Conservation (phyloP, 1,140 invertebrate genomes). For the Odontomachus brunneus region DNA sequence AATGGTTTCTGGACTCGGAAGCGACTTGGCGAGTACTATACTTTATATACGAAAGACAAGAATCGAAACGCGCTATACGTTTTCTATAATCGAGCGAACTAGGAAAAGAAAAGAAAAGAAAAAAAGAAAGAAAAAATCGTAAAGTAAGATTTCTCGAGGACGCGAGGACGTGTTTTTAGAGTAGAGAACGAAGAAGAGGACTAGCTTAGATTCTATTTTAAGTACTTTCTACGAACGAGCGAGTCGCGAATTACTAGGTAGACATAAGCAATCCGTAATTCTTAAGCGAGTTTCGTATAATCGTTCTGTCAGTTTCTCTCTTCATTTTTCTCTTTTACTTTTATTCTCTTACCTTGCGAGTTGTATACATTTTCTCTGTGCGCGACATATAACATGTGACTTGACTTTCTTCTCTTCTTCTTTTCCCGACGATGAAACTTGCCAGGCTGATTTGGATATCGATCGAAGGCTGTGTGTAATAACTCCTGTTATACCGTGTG, state of each 20-base stretch:
- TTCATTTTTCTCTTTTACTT: slow-evolving; percentile 42
- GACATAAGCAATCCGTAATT: slow-evolving; percentile 73
- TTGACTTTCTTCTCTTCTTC: slow-evolving; percentile 26
- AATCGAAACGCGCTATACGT: slow-evolving; percentile 54
- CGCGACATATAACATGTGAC: slow-evolving; percentile 34
- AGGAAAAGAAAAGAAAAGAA: neutral
- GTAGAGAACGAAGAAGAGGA: slow-evolving; percentile 72
- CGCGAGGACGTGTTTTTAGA: slow-evolving; percentile 73
- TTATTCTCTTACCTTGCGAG: slow-evolving; percentile 71
- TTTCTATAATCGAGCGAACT: slow-evolving; percentile 61
- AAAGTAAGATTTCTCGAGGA: neutral
- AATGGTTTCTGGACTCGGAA: slow-evolving; percentile 47
- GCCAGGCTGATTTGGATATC: slow-evolving; percentile 71
- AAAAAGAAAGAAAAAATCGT: slow-evolving; percentile 59
- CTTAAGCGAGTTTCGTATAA: slow-evolving; percentile 71
- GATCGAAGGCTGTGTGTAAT: slow-evolving; percentile 67
- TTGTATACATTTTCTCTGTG: slow-evolving; percentile 75
- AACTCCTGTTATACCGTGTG: slow-evolving; percentile 16
- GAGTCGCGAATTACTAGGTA: slow-evolving; percentile 60
- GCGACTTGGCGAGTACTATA: slow-evolving; percentile 40
- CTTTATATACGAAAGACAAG: slow-evolving; percentile 7
- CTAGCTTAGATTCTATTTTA: slow-evolving; percentile 83
- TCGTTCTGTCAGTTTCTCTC: no score
- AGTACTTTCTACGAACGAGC: slow-evolving; percentile 76
- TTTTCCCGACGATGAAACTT: slow-evolving; percentile 28